Evolutionary conservation across 1,140 invertebrate genomes (phyloP).

Genomic region (Solen grandis): DNA sequence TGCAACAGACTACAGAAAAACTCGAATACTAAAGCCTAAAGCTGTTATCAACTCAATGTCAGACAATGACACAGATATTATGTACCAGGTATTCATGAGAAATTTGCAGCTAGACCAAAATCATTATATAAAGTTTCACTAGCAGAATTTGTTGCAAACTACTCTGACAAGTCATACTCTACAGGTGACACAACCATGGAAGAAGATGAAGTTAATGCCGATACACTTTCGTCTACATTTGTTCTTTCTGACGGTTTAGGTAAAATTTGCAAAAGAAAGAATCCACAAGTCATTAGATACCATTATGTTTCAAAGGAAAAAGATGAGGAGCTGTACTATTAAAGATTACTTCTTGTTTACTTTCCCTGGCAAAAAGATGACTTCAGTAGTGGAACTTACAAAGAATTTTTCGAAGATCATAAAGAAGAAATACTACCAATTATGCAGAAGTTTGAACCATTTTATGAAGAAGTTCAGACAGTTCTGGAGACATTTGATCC

Average conservation of each 20-base stretch:
- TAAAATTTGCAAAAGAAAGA: constrained; percentile 2
- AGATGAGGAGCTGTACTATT: constrained; percentile 31
- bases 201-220: no score
- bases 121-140: no score
- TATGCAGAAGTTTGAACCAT: no score
- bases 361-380: constrained; percentile 17
- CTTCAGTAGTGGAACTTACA: constrained; percentile 8
- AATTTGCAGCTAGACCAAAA: constrained; percentile 29
- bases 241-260: background rate
- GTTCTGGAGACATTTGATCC: constrained; percentile 40
- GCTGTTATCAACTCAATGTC: no score
- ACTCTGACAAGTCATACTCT: background rate
- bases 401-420: constrained; percentile 23
- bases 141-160: no score
- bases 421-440: constrained; percentile 34
- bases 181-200: background rate
- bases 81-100: constrained; percentile 15
- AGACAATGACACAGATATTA: no score
- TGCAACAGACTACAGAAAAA: constrained; percentile 28
- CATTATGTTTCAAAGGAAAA: constrained; percentile 33
- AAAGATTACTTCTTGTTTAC: constrained; percentile 39
- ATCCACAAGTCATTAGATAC: background rate
- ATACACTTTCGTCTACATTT: background rate
- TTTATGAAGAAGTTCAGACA: constrained; percentile 34
- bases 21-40: constrained; percentile 19